Conservation (phyloP, 1,140 invertebrate species). For the Nixonia krombeini region DNA sequence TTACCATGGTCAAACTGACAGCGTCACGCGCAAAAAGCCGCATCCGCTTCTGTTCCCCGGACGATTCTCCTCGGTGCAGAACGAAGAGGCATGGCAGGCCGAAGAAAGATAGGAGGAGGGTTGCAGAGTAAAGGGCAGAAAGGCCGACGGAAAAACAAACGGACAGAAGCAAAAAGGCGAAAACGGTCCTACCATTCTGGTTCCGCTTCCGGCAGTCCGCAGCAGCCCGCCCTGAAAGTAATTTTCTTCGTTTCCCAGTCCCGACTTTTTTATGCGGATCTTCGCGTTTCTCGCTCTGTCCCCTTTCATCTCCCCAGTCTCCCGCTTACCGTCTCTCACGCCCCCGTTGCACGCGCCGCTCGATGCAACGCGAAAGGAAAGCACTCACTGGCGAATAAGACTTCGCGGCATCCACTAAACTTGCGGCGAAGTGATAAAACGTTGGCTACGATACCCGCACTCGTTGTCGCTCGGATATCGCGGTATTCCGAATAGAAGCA, state of each 20-base stretch:
- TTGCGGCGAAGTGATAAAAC: conserved; percentile 20
- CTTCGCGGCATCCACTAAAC: too few relatives aligned
- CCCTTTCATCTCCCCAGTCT: not conserved
- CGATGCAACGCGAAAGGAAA: conserved; percentile 22
- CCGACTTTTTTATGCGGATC: conserved; percentile 22
- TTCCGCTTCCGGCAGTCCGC: conserved; percentile 15
- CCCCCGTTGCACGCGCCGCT: too few relatives aligned
- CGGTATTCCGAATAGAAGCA: too few relatives aligned
- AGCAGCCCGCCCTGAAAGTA: conserved; percentile 26
- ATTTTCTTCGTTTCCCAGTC: conserved; percentile 28
- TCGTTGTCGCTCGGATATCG: too few relatives aligned
- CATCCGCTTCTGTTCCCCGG: not conserved
- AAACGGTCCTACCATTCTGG: conserved; percentile 5
- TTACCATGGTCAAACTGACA: not conserved
- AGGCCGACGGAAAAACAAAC: not conserved
- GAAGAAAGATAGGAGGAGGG: not conserved
- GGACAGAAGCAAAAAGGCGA: too few relatives aligned
- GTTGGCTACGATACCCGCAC: conserved; percentile 27
- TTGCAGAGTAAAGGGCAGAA: not conserved
- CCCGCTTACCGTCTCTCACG: conserved; percentile 29
- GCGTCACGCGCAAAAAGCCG: not conserved
- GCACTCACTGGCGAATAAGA: conserved; percentile 35
- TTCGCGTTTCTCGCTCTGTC: conserved; percentile 13
- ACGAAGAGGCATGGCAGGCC: not conserved
- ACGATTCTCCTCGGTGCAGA: too few relatives aligned